Evolutionary conservation across 37 sponge, comb jelly and placozoan species (phyloP), one percentile per base, ranked within the genome.

Genomic region (Dysidea cf. avara): DNA sequence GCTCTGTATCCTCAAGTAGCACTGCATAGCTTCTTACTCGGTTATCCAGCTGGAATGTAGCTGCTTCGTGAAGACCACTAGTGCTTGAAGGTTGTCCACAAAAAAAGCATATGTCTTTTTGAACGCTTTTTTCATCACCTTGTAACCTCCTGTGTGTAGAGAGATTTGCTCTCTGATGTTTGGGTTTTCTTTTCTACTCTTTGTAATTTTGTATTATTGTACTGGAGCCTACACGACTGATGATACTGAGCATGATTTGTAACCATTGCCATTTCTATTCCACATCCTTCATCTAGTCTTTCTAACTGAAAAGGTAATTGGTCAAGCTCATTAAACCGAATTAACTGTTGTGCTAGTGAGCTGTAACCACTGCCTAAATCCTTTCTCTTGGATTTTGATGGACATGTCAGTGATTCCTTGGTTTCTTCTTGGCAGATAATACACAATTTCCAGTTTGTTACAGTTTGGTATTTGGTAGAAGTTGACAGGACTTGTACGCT

Each of bases 1-100:
- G 72, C 11, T 39, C 36, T 17, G 3, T 71, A 53, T 68, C 31
- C 25, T 68, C 53, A 21, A 68, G 31, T 1, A 39, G 29, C 7
- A n/a, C 26, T 9, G 69, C 53, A 68, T 53, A 7, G 34, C 16
- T 18, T n/a, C 54, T 17, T 29, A 64, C 65, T 25, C 33, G 25
- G 34, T 33, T 49, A 40, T 76, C 77, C 4, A 76, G 5, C 39
- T 76, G 52, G 14, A 49, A 62, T 16, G 66, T 76, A 18, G 77
- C 20, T 35, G 65, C 77, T 39, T 76, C 24, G 49, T 76, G 66
- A 40, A 73, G 52, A 21, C 20, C 36, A 26, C n/a, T 21, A 76
- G 34, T n/a, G 22, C 54, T 37, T 29, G 26, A 34, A n/a, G n/a
- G n/a, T 6, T 35, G 37, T 47, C 33, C 62, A 34, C 20, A 5